Percentiles rank a stretch among this genome's conserved stretches.
Evolutionary conservation across 1,140 invertebrate genomes (phyloP).

Genomic region (Pseudomyrmex sp.): DNA sequence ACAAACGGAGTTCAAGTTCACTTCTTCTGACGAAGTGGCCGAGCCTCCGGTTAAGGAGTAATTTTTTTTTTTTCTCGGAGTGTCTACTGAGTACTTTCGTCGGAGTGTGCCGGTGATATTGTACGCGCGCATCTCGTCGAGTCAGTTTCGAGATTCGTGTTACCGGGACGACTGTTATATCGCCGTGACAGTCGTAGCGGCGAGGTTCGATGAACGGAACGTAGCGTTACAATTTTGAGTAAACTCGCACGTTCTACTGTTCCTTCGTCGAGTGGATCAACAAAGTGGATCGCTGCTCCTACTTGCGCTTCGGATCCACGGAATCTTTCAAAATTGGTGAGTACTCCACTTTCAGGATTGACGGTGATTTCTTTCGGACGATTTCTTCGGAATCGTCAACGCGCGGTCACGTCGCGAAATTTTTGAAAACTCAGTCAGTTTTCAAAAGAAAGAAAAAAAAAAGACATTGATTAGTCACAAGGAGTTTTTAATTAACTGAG

Average conservation of each 20-base stretch:
- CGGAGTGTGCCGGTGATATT: slow-evolving; percentile 24
- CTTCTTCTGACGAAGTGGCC: too few species aligned
- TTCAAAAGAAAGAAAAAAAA: not conserved
- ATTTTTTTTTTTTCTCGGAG: not conserved
- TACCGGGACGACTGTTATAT: slow-evolving; percentile 47
- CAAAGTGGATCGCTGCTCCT: slow-evolving; percentile 80
- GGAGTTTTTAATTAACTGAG: too few species aligned
- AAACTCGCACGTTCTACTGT: slow-evolving; percentile 45
- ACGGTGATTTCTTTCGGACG: not conserved
- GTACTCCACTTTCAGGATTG: slow-evolving; percentile 54
- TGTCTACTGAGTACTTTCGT: slow-evolving; percentile 5
- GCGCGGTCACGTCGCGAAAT: not conserved
- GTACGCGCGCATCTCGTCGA: not conserved
- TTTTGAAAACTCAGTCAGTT: not conserved
- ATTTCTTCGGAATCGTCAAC: too few species aligned
- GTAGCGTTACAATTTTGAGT: slow-evolving; percentile 1
- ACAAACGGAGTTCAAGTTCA: slow-evolving; percentile 18
- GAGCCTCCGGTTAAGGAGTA: not conserved
- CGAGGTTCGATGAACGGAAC: slow-evolving; percentile 68
- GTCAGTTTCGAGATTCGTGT: slow-evolving; percentile 38
- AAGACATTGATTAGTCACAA: too few species aligned
- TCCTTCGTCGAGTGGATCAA: slow-evolving; percentile 38
- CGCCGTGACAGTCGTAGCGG: slow-evolving; percentile 28
- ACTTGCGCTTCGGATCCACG: slow-evolving; percentile 71
- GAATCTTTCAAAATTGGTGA: slow-evolving; percentile 83